phyloP scores from a whole-genome alignment of 37 sponge, comb jelly and placozoan species.

The Cladorhizidae sp. region DNA sequence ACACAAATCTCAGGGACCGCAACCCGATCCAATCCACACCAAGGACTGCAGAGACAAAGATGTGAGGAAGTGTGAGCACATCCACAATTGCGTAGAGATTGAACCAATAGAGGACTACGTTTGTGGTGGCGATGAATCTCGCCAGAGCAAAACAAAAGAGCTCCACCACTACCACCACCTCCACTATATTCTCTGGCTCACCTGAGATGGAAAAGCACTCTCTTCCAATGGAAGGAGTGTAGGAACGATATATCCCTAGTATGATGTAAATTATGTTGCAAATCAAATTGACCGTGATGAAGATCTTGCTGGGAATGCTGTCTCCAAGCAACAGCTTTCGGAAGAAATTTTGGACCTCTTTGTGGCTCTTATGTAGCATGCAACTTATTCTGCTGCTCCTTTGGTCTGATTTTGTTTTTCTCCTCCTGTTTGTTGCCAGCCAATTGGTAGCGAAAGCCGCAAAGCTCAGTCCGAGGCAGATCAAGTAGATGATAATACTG shows the following conservation, averaged over 20 bases:
- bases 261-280: slow-evolving; percentile 30
- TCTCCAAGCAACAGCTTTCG: slow-evolving; percentile 24
- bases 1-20: slow-evolving; percentile 61
- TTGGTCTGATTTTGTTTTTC: too few species aligned
- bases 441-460: not conserved
- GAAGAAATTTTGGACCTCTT: not conserved
- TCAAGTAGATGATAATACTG: not conserved
- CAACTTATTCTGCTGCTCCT: too few species aligned
- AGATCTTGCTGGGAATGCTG: slow-evolving; percentile 20
- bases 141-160: slow-evolving; percentile 34
- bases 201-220: not conserved
- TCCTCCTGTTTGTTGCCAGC: not conserved
- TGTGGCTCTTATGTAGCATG: too few species aligned
- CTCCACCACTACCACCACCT: slow-evolving; percentile 20
- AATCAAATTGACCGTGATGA: slow-evolving; percentile 8
- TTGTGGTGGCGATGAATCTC: slow-evolving; percentile 36
- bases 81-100: slow-evolving; percentile 54
- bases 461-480: not conserved
- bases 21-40: slow-evolving; percentile 74
- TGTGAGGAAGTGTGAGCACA: slow-evolving; percentile 67
- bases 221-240: not conserved
- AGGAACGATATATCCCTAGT: slow-evolving; percentile 12
- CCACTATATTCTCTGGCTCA: slow-evolving; percentile 15
- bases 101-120: slow-evolving; percentile 54
- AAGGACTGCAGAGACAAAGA: slow-evolving; percentile 50